Percentiles rank a stretch among this genome's conserved stretches.
These are phyloP conservation scores for Metacarcinus magister DNA, from an alignment of 2,888 invertebrate species.

Conservation along the genomic window DNA sequence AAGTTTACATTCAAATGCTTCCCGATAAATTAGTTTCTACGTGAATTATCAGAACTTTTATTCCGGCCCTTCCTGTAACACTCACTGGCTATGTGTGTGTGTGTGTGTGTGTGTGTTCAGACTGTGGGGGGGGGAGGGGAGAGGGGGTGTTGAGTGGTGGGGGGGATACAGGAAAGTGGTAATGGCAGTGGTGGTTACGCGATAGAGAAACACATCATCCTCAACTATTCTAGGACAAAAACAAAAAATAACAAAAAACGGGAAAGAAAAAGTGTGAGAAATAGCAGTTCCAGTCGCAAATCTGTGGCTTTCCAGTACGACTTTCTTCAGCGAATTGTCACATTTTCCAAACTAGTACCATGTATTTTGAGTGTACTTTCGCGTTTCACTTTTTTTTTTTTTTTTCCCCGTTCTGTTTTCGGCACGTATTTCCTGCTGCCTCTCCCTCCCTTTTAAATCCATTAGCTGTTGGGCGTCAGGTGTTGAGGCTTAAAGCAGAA, in stretches of 20 bases:
- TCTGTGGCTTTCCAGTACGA: not conserved
- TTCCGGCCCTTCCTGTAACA: not conserved
- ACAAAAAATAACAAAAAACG: not conserved
- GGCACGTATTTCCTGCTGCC: not conserved
- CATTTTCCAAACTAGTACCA: not conserved
- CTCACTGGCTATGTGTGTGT: not conserved
- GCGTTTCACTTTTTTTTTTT: not conserved
- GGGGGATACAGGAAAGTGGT: not conserved
- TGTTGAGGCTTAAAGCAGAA: not conserved
- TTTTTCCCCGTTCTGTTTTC: not conserved
- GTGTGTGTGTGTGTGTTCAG: not conserved
- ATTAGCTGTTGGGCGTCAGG: not conserved
- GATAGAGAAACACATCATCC: conserved; percentile 8
- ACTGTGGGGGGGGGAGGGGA: not conserved
- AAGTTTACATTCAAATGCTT: conserved; percentile 1
- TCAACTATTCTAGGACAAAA: not conserved
- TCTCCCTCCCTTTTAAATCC: not conserved
- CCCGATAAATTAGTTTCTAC: not conserved
- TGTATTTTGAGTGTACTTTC: not conserved
- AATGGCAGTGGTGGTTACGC: not conserved
- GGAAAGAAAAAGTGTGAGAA: not conserved
- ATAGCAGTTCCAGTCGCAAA: not conserved
- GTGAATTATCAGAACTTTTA: not conserved
- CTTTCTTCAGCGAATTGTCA: not conserved
- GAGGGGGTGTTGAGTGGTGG: not conserved